Percentiles rank a stretch among this genome's conserved stretches.
Conservation (phyloP, 2,797 vertebrate species). For the Falco novaeseelandiae region DNA sequence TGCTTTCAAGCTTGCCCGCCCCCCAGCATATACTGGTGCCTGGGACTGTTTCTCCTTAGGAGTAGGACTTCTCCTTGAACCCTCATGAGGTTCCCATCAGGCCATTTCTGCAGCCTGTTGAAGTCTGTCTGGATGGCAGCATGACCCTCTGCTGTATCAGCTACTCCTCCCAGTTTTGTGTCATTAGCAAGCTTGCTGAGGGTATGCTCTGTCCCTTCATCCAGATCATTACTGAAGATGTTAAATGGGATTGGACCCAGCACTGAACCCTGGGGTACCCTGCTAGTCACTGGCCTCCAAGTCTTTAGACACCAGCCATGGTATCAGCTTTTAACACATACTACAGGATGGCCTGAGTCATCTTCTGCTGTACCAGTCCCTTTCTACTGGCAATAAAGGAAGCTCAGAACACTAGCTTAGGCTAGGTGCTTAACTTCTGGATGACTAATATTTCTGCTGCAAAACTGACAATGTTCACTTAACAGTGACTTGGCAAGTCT, state of each 20-base stretch:
- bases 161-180: not conserved
- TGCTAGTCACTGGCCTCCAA: not conserved
- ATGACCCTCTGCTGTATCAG: accelerated
- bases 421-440: not conserved
- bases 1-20: not conserved
- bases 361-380: not conserved
- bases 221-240: not conserved
- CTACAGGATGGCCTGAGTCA: not conserved
- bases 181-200: not conserved
- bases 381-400: not conserved
- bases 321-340: not conserved
- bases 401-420: not conserved
- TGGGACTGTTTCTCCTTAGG: not conserved
- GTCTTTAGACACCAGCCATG: not conserved
- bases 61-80: not conserved
- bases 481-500: not conserved
- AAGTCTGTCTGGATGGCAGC: not conserved
- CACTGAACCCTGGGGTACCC: not conserved
- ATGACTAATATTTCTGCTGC: not conserved
- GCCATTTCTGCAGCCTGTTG: not conserved
- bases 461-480: not conserved
- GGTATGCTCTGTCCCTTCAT: not conserved
- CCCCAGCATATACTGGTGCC: not conserved
- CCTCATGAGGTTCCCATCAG: not conserved
- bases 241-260: not conserved